Base-by-base conservation (phyloP, 2,797 vertebrate genomes). In the Furcifer pardalis region DNA sequence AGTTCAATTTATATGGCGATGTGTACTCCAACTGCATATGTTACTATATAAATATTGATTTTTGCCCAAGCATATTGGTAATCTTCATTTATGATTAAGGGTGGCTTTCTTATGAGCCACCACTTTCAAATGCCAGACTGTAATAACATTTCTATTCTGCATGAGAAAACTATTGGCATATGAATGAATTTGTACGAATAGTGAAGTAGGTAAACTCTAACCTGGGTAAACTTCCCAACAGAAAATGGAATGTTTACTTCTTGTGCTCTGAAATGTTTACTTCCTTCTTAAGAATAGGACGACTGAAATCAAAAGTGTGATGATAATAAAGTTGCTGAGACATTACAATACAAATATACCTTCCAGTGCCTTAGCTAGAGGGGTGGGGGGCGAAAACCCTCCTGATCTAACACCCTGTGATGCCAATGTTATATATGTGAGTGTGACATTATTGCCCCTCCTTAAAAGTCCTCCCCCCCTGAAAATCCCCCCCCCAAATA, bases 31-130 rank as follows among this genome's bases (percentile, higher is more conserved):
- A 85, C 79, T 86, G 6, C 60, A 42, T 69, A 32, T 46, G 19
- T 42, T 63, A 0, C 44, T 56, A 81, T 88, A 78, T 44, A 84
- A 90, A 85, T 77, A 78, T 79, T 79, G 1, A 87, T 87, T 82
- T 87, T 30, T 37, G 30, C 83, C 87, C 68, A 85, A 23, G 23
- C 12, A 40, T 46, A 30, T 88, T 87, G 90, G 15, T 82, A 0
- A 83, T 74, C 77, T 60, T 84, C 8, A 19, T 62, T 49, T 83
- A 77, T 79, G 56, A 75, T 8, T 13, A 86, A 82, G 27, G 42
- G 5, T 49, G n/a, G 15, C 68, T 91, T 92, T 84, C 73, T 90
- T 63, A 85, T 27, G 82, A 82, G 69, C 79, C 79, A 13, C 77
- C 21, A 3, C 66, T 80, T 81, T 76, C 65, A 87, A 87, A 78